These are phyloP conservation scores for Leptinotarsa tumamoca DNA, from an alignment of 2,888 invertebrate species.

Conservation along the genomic window DNA sequence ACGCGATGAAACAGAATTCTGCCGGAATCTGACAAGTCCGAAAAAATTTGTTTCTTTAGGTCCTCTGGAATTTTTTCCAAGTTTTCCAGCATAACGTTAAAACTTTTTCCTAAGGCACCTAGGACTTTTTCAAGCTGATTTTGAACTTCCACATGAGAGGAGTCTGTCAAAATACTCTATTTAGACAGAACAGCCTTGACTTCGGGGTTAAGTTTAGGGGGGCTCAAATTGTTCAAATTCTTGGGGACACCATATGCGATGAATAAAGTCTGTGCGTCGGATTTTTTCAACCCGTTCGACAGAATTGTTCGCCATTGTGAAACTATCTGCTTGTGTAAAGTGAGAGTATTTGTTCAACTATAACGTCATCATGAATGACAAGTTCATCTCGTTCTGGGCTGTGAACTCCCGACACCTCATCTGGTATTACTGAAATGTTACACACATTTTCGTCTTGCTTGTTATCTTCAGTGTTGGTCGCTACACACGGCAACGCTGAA, in stretches of 20 bases:
- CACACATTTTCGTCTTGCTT: too few relatives aligned
- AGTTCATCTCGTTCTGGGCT: too few relatives aligned
- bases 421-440: too few relatives aligned
- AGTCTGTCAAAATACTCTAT: constrained; percentile 15
- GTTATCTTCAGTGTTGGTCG: too few relatives aligned
- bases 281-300: too few relatives aligned
- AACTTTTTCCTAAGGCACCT: too few relatives aligned
- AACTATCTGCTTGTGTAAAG: constrained; percentile 26
- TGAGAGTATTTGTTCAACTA: background rate
- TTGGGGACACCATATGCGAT: constrained; percentile 29
- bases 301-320: constrained; percentile 13
- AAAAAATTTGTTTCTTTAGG: constrained; percentile 6
- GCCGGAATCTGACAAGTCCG: constrained; percentile 19
- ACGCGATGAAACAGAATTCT: constrained; percentile 36
- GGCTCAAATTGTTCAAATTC: constrained; percentile 15
- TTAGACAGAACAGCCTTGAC: constrained; percentile 14
- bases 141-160: constrained; percentile 21
- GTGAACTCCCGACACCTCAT: too few relatives aligned
- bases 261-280: too few relatives aligned
- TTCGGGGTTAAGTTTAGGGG: constrained; percentile 25
- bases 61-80: constrained; percentile 16
- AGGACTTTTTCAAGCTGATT: constrained; percentile 2
- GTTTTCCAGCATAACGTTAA: background rate
- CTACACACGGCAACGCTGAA: too few relatives aligned
- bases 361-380: constrained; percentile 22